Percentiles rank a stretch among this genome's conserved stretches.
Conservation (phyloP, 2,888 invertebrate species). For the Brachypterus glaber region DNA sequence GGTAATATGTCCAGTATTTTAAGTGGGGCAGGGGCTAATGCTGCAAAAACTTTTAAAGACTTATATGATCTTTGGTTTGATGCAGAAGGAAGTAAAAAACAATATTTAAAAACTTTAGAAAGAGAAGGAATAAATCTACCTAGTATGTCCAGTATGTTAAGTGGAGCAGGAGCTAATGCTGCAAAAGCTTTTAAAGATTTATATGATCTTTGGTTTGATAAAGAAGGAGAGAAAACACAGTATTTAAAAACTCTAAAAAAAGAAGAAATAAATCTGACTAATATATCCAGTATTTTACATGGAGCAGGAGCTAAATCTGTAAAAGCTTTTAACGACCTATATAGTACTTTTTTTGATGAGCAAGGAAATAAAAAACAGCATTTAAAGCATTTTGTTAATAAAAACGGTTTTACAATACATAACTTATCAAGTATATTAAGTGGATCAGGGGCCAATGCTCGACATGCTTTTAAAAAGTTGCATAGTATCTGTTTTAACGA, state of each 20-base stretch:
- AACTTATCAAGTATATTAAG: constrained; percentile 19
- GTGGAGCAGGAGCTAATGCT: constrained; percentile 10
- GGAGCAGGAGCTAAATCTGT: constrained; percentile 15
- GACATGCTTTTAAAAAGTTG: constrained; percentile 27
- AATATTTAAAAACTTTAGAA: constrained; percentile 19
- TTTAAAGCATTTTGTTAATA: constrained; percentile 21
- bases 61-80: constrained; percentile 16
- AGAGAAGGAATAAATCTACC: constrained; percentile 10
- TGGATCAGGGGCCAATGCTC: constrained; percentile 23
- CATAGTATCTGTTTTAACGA: constrained; percentile 28
- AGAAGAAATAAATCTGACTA: constrained; percentile 13
- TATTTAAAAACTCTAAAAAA: constrained; percentile 18
- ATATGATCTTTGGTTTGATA: constrained; percentile 15
- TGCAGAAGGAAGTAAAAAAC: constrained; percentile 22
- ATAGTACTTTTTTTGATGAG: constrained; percentile 15
- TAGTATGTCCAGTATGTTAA: constrained; percentile 25
- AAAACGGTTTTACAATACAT: constrained; percentile 18
- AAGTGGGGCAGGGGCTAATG: constrained; percentile 8
- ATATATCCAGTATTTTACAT: constrained; percentile 25
- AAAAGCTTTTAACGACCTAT: constrained; percentile 17
- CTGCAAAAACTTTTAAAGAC: constrained; percentile 17
- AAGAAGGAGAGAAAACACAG: constrained; percentile 15
- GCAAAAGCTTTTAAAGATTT: constrained; percentile 16
- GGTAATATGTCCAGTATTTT: constrained; percentile 25
- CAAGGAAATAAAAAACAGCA: constrained; percentile 17